phyloP scores from a whole-genome alignment of 2,797 vertebrate genomes.

The Sebastolobus altivelis region DNA sequence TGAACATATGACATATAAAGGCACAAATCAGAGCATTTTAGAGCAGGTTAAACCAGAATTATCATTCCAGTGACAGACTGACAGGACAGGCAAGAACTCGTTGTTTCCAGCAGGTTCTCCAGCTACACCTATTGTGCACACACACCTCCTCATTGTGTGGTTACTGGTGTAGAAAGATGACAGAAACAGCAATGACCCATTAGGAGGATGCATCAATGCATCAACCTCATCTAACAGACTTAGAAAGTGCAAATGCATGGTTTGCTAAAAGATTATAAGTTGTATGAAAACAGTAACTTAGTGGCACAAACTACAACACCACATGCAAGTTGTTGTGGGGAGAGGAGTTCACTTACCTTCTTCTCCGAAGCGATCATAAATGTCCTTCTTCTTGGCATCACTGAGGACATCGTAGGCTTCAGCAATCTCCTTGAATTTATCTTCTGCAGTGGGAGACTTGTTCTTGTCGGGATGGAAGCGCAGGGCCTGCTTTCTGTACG shows the following conservation, averaged over 20 bases:
- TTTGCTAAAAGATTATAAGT: not conserved
- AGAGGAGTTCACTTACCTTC: conserved; percentile 86
- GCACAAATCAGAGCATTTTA: not conserved
- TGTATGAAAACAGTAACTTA: not conserved
- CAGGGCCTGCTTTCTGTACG: conserved; percentile 97
- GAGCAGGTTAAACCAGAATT: not conserved
- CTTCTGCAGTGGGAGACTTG: conserved; percentile 94
- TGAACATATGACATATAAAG: not conserved
- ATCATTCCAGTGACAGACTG: conserved; percentile 5
- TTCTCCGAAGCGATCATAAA: conserved; percentile 96
- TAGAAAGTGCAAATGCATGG: not conserved
- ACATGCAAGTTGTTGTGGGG: not conserved
- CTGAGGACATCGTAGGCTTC: conserved; percentile 99
- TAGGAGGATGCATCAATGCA: not conserved
- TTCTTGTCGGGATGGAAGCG: conserved; percentile 98
- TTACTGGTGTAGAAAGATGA: conserved; percentile 6
- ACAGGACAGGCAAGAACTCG: conserved; percentile 35
- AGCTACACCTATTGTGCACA: conserved; percentile 45
- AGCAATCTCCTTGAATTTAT: conserved; percentile 97
- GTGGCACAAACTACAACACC: not conserved
- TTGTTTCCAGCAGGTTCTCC: conserved; percentile 69
- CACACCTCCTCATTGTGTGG: conserved; percentile 19
- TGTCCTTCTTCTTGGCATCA: conserved; percentile 95
- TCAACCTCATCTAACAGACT: not conserved
- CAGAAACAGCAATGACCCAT: not conserved